Percentiles rank a stretch among this genome's conserved stretches.
phyloP scores from a whole-genome alignment of 2,888 invertebrate species.

The Sabatieria punctata region DNA sequence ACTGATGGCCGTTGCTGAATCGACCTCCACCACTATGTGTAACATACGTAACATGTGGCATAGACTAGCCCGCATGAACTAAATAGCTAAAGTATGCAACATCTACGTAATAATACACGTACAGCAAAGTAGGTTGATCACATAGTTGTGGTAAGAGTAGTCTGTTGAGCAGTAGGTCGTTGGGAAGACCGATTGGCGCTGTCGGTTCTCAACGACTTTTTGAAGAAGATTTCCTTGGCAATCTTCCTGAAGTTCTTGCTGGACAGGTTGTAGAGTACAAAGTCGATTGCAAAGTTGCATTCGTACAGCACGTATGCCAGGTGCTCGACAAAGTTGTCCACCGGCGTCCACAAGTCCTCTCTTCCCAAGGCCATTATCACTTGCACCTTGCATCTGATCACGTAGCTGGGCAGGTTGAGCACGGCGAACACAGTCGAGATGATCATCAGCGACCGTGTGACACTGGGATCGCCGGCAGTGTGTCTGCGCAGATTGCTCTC shows the following conservation, averaged over 20 bases:
- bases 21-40: too few relatives aligned
- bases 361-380: constrained; percentile 38
- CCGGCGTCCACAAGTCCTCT: background rate
- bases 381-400: constrained; percentile 48
- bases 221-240: background rate
- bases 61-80: too few relatives aligned
- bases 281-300: constrained; percentile 66
- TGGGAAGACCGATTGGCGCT: too few relatives aligned
- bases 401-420: constrained; percentile 7
- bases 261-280: constrained; percentile 56
- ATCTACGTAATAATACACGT: too few relatives aligned
- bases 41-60: too few relatives aligned
- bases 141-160: too few relatives aligned
- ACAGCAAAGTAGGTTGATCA: too few relatives aligned
- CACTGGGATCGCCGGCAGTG: constrained; percentile 46
- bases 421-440: constrained; percentile 8
- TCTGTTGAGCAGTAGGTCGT: too few relatives aligned
- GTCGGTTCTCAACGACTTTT: background rate
- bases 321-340: background rate
- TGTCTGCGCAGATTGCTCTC: too few relatives aligned
- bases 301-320: constrained; percentile 45
- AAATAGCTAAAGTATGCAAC: too few relatives aligned
- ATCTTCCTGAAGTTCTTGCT: background rate
- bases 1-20: too few relatives aligned
- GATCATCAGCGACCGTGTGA: background rate